phyloP scores from a whole-genome alignment of 2,113 vertebrate species.

The Tachycineta bicolor region DNA sequence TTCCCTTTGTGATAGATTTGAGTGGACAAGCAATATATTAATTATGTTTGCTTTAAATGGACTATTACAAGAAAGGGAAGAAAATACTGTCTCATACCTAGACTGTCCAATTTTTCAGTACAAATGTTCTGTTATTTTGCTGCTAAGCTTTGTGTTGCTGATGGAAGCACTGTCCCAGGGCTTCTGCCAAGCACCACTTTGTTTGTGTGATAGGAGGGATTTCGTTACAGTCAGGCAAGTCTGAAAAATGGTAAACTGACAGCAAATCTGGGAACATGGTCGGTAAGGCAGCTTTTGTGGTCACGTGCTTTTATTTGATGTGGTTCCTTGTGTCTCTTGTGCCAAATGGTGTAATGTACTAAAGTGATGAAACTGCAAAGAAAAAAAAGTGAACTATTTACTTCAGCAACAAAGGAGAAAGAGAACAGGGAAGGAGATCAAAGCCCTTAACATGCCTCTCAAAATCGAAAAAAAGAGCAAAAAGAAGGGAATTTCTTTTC shows the following conservation, averaged over 20 bases:
- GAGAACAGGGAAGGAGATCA: constrained; percentile 60
- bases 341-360: constrained; percentile 71
- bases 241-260: constrained; percentile 73
- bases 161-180: constrained; percentile 66
- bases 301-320: constrained; percentile 79
- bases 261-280: constrained; percentile 53
- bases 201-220: constrained; percentile 69
- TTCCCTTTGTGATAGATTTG: neutral
- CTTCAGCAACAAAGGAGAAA: constrained; percentile 56
- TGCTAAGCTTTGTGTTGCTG: constrained; percentile 62
- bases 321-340: constrained; percentile 67
- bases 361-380: constrained; percentile 78
- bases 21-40: neutral
- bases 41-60: neutral
- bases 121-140: constrained; percentile 44
- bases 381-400: constrained; percentile 40
- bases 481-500: constrained; percentile 39
- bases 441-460: constrained; percentile 60
- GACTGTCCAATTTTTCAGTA: constrained; percentile 21
- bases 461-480: constrained; percentile 6
- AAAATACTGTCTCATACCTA: constrained; percentile 13
- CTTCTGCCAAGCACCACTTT: constrained; percentile 59
- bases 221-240: constrained; percentile 65
- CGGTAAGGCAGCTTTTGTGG: constrained; percentile 73
- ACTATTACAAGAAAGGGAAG: neutral